Conservation (phyloP, 2,888 invertebrate species). For the Holacanthella duospinosa region DNA sequence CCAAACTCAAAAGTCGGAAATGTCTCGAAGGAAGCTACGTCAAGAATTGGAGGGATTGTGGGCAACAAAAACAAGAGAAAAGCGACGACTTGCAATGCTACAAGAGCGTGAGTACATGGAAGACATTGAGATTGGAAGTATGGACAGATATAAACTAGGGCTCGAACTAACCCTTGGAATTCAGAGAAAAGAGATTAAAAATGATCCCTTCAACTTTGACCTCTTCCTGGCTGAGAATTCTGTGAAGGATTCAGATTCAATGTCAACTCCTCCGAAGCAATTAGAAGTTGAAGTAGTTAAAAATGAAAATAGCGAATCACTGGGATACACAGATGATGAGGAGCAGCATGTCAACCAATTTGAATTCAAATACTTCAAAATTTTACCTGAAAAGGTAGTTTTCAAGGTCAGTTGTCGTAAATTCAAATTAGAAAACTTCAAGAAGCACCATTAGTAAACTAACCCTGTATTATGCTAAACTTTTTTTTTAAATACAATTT, state of each 20-base stretch:
- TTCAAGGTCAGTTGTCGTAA: conserved; percentile 4
- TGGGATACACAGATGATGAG: too few relatives aligned
- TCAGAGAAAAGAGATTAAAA: neutral
- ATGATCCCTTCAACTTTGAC: neutral
- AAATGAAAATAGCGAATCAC: too few relatives aligned
- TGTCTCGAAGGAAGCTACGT: neutral
- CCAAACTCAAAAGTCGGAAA: neutral
- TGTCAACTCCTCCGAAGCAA: too few relatives aligned
- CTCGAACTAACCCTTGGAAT: neutral
- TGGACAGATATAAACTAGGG: neutral
- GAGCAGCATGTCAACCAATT: too few relatives aligned
- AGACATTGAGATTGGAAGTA: neutral
- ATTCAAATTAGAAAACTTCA: too few relatives aligned
- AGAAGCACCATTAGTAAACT: neutral
- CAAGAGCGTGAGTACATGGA: neutral
- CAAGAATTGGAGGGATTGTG: neutral
- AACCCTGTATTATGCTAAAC: neutral
- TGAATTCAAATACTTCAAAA: neutral
- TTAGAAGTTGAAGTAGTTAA: too few relatives aligned
- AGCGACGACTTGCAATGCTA: neutral
- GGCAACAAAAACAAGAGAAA: neutral
- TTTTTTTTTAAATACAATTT: conserved; percentile 4
- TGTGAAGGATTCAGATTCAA: too few relatives aligned
- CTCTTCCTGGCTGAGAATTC: neutral
- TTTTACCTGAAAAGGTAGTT: neutral